These are phyloP conservation scores for Tenthredo amoena DNA, from an alignment of 2,888 invertebrate species.

Conservation along the genomic window DNA sequence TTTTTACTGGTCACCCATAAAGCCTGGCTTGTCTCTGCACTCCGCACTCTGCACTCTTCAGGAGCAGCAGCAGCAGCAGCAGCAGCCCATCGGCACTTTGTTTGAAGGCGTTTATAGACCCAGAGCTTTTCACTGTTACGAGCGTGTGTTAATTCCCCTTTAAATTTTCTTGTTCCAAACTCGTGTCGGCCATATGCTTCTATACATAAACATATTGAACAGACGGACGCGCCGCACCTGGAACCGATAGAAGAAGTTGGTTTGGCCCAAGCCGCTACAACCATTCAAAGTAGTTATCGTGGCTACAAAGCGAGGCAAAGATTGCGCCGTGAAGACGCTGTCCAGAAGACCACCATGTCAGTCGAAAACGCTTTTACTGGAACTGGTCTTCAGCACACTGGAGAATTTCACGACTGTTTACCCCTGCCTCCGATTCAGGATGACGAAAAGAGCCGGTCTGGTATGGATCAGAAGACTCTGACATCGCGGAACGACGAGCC, in stretches of 20 bases:
- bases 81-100: neutral
- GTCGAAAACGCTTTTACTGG: conserved; percentile 63
- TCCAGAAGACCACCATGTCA: conserved; percentile 65
- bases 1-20: neutral
- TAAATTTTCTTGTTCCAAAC: neutral
- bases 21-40: neutral
- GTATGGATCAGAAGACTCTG: neutral
- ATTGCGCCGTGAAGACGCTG: conserved; percentile 69
- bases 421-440: conserved; percentile 68
- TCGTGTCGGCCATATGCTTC: neutral
- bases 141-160: neutral
- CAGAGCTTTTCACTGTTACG: neutral
- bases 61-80: neutral
- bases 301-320: conserved; percentile 66
- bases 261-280: conserved; percentile 61
- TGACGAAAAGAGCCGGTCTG: neutral
- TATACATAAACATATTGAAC: conserved; percentile 3
- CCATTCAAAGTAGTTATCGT: conserved; percentile 65
- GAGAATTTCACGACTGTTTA: conserved; percentile 77
- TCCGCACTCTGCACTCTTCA: neutral
- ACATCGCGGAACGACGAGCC: neutral
- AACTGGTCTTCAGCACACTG: conserved; percentile 70
- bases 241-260: conserved; percentile 55
- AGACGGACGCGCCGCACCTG: conserved; percentile 49
- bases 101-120: neutral